Percentiles rank a stretch among this genome's conserved stretches.
These are phyloP conservation scores for Ammodytes dubius DNA, from an alignment of 2,113 vertebrate species.

Conservation along the genomic window DNA sequence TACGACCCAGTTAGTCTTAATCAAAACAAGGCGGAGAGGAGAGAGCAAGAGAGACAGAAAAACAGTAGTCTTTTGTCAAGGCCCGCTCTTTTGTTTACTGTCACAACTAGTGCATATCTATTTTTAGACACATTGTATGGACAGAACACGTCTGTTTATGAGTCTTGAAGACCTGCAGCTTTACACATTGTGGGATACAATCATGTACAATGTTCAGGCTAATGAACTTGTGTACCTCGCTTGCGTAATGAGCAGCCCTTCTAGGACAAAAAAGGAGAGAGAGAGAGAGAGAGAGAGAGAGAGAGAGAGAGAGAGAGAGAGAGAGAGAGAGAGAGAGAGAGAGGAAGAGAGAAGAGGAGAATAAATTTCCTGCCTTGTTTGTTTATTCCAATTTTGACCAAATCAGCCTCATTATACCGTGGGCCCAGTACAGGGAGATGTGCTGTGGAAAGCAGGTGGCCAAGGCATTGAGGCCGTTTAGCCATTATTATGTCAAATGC, in stretches of 20 bases:
- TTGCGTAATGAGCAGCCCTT: slow-evolving; percentile 32
- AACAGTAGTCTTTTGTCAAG: slow-evolving; percentile 63
- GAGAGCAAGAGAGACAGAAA: slow-evolving; percentile 20
- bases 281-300: slow-evolving; percentile 8
- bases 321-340: too few relatives aligned
- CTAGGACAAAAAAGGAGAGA: slow-evolving; percentile 7
- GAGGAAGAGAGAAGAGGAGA: too few relatives aligned
- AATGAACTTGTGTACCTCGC: slow-evolving; percentile 31
- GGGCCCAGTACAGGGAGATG: not conserved
- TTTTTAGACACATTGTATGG: slow-evolving; percentile 51
- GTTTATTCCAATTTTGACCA: slow-evolving; percentile 8
- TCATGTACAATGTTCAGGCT: slow-evolving; percentile 29
- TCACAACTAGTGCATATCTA: slow-evolving; percentile 50
- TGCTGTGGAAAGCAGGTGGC: slow-evolving; percentile 30
- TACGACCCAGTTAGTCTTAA: slow-evolving; percentile 77
- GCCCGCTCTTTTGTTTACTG: slow-evolving; percentile 58
- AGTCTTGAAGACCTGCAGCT: slow-evolving; percentile 29
- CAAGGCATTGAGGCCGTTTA: slow-evolving; percentile 13
- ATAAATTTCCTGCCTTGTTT: slow-evolving; percentile 37
- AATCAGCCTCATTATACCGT: slow-evolving; percentile 15
- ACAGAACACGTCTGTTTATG: slow-evolving; percentile 43
- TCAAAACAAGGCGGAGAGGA: slow-evolving; percentile 75
- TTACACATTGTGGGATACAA: slow-evolving; percentile 16
- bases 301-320: too few relatives aligned
- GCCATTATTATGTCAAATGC: not conserved